Percentiles rank a stretch among this genome's conserved stretches.
Conservation (phyloP, 1,140 invertebrate genomes). For the Aphaenogaster ashmeadi region DNA sequence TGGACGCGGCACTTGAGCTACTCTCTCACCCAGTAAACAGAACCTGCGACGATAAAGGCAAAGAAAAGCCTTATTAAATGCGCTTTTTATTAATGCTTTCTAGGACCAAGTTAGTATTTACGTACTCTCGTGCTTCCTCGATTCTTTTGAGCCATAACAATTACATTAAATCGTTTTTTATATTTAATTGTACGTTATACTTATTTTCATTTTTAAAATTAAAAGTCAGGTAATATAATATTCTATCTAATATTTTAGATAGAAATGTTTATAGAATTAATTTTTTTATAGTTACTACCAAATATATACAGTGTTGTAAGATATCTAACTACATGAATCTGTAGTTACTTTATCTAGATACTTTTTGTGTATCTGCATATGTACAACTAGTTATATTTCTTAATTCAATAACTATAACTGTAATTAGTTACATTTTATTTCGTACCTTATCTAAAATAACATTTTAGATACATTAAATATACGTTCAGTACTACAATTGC, state of each 20-base stretch:
- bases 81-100: not conserved
- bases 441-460: too few species aligned
- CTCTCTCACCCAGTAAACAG: conserved; percentile 82
- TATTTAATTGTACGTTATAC: not conserved
- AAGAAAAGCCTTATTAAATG: conserved; percentile 47
- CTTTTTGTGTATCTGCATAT: too few species aligned
- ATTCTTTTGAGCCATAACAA: not conserved
- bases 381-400: too few species aligned
- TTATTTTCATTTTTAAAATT: not conserved
- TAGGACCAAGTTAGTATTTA: not conserved
- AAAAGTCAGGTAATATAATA: not conserved
- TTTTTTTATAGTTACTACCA: not conserved
- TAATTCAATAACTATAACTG: too few species aligned
- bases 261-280: not conserved
- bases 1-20: conserved; percentile 82
- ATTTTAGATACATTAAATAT: too few species aligned
- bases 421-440: too few species aligned
- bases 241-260: not conserved
- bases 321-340: too few species aligned
- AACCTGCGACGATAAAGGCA: conserved; percentile 72
- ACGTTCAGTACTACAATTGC: too few species aligned
- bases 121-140: not conserved
- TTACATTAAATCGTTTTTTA: not conserved
- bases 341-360: too few species aligned
- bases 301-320: not conserved